phyloP scores from a whole-genome alignment of 2,113 vertebrate genomes.

The Greenwoodochromis staneri region DNA sequence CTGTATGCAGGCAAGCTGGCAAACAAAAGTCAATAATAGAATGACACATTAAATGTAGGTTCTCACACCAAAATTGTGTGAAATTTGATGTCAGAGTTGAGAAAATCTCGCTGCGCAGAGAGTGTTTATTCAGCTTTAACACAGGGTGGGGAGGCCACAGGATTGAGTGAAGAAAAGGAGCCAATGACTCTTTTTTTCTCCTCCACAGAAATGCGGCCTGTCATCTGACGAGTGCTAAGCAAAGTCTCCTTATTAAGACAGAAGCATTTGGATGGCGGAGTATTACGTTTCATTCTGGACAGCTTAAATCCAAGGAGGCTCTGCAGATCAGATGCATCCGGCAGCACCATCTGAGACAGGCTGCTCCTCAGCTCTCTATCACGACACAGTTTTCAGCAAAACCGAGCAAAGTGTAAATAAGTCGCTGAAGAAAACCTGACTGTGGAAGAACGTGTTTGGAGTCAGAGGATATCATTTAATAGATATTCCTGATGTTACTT shows the following conservation, averaged over 20 bases:
- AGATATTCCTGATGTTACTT: constrained; percentile 30
- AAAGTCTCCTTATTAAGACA: constrained; percentile 61
- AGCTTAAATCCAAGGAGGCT: constrained; percentile 39
- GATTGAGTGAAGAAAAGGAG: constrained; percentile 22
- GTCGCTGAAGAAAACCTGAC: not conserved
- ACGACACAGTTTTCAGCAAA: not conserved
- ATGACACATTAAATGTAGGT: not conserved
- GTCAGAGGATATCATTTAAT: constrained; percentile 12
- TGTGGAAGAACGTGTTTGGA: not conserved
- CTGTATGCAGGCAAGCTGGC: not conserved
- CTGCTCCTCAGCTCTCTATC: not conserved
- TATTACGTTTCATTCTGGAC: constrained; percentile 51
- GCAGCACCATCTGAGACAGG: constrained; percentile 14
- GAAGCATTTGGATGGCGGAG: constrained; percentile 38
- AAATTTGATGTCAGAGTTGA: constrained; percentile 9
- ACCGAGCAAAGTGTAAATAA: not conserved
- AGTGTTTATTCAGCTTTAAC: constrained; percentile 69
- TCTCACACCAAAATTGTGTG: not conserved
- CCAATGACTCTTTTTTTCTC: not conserved
- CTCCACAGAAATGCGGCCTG: constrained; percentile 32
- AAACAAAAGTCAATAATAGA: not conserved
- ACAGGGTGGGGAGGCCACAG: constrained; percentile 48
- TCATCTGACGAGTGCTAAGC: constrained; percentile 30
- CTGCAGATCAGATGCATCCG: constrained; percentile 37
- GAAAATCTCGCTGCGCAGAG: constrained; percentile 24